phyloP scores from a whole-genome alignment of 2,797 vertebrate species.

The Distichodus sexfasciatus region DNA sequence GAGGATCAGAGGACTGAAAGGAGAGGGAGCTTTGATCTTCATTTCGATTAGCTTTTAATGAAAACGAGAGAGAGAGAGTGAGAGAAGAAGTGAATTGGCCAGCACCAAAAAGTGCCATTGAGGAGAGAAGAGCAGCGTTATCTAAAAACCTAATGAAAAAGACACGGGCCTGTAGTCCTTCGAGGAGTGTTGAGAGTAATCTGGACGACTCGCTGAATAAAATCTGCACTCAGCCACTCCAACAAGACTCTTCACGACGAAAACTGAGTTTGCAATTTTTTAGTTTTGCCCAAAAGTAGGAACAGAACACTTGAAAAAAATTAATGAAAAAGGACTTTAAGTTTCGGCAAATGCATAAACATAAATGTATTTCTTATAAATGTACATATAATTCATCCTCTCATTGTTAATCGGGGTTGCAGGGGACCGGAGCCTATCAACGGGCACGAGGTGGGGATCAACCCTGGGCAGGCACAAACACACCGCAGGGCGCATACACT shows the following conservation, averaged over 20 bases:
- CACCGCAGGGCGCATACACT: too few species aligned
- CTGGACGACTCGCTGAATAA: neutral
- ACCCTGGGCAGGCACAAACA: too few species aligned
- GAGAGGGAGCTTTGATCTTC: constrained; percentile 29
- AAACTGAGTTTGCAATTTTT: constrained; percentile 11
- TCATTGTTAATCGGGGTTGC: too few species aligned
- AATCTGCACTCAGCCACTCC: neutral
- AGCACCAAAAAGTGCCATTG: neutral
- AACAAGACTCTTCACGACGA: neutral
- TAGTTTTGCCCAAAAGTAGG: neutral
- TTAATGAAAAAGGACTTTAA: too few species aligned
- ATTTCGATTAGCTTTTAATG: constrained; percentile 30
- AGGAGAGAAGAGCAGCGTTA: neutral
- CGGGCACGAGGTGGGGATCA: too few species aligned
- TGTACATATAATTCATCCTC: too few species aligned
- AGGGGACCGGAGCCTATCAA: too few species aligned
- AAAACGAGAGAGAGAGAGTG: constrained; percentile 7
- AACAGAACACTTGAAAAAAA: neutral
- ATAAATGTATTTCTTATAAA: too few species aligned
- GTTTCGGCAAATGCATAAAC: too few species aligned
- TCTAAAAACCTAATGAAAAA: neutral
- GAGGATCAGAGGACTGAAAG: constrained; percentile 40
- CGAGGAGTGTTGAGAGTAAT: neutral
- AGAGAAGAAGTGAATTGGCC: neutral
- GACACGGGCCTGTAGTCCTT: neutral